Evolutionary conservation across 2,113 vertebrate species (phyloP).

Genomic region (Martes martes): DNA sequence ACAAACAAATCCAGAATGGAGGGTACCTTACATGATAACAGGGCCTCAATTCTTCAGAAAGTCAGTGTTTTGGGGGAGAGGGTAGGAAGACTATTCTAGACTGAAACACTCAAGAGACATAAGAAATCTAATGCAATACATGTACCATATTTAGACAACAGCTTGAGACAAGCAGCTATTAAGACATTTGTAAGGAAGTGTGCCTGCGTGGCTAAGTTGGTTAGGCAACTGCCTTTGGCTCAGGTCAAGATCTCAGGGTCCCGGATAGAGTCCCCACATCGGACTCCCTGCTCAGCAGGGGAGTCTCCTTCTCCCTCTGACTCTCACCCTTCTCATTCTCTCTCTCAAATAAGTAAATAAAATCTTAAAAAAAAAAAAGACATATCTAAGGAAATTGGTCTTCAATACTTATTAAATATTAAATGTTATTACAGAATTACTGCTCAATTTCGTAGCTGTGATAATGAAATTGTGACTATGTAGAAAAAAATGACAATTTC

Average conservation of each 20-base stretch:
- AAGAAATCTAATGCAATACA: not conserved
- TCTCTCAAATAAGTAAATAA: too few species aligned
- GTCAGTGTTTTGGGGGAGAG: not conserved
- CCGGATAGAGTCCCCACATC: too few species aligned
- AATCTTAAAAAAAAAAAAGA: not conserved
- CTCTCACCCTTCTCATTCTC: too few species aligned
- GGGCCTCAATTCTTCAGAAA: not conserved
- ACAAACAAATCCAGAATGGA: not conserved
- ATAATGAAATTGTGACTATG: not conserved
- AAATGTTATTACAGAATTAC: not conserved
- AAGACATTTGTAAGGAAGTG: not conserved
- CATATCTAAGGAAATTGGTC: not conserved
- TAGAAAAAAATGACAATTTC: constrained; percentile 13
- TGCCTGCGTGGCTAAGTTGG: too few species aligned
- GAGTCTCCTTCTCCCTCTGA: too few species aligned
- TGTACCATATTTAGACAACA: not conserved
- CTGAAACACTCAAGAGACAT: not conserved
- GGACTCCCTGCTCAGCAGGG: too few species aligned
- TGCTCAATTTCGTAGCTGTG: not conserved
- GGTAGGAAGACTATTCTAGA: not conserved
- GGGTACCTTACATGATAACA: not conserved
- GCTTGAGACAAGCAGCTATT: not conserved
- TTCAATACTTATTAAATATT: not conserved
- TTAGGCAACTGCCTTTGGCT: too few species aligned
- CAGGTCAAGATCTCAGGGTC: too few species aligned